Base-by-base conservation (phyloP, 1,140 invertebrate genomes). In the Dreissena rostriformis region DNA sequence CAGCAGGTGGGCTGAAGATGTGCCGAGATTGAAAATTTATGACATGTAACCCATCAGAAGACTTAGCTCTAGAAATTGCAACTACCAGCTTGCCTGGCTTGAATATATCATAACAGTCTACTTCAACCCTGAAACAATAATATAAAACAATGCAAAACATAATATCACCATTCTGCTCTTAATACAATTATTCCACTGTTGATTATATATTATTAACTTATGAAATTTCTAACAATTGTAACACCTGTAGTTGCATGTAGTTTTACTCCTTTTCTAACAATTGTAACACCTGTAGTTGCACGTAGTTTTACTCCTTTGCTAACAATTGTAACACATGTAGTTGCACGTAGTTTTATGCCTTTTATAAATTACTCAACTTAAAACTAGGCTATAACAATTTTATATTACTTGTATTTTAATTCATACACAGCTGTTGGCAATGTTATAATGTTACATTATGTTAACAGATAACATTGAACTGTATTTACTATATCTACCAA, bases 91-190 rank as follows among this genome's bases (percentile, higher is more conserved):
- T 53, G 29, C 74, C 74, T 19, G 74, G 19, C 74, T 76, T 76
- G 57, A 76, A 76, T 76, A 76, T 63, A 76, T 76, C 74, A 61
- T 29, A 15, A 55, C 74, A 76, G 55, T 76, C 74, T 17, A 76
- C 74, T 63, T 73, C 71, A 73, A 73, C 49, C 39, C 71, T 73
- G 71, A 73, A 73, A 73, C 8, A 73, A 5, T 29, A n/a, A 11
- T 7, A 70, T 70, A 22, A 19, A 14, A 29, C 8, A 8, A 39
- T 39, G 39, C 39, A 39, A 5, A 39, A 39, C 39, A 39, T 39
- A 39, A 39, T 39, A 39, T 39, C 8, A 8, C 8, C 8, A 39
- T 39, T 39, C 39, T 39, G 39, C 39, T 39, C 39, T 39, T 39
- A 39, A 39, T 39, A 39, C 39, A 39, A 39, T 39, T 39, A 39